Conservation (phyloP, 2,113 vertebrate genomes). For the Oreochromis niloticus region DNA sequence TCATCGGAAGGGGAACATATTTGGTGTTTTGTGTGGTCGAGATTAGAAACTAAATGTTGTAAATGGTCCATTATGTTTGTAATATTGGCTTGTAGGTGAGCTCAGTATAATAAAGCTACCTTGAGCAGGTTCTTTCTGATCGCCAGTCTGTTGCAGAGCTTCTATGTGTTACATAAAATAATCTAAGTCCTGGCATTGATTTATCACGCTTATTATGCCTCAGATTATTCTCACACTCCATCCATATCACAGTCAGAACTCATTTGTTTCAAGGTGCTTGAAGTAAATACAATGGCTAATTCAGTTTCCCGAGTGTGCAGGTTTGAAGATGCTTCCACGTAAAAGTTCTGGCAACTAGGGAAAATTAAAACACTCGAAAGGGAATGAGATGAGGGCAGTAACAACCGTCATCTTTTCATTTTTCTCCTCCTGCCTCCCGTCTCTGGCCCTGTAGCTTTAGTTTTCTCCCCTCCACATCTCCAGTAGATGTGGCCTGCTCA, state of each 20-base stretch:
- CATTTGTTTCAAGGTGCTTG: constrained; percentile 36
- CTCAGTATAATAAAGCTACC: background rate
- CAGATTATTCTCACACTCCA: constrained; percentile 41
- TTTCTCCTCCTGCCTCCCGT: background rate
- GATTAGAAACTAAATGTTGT: background rate
- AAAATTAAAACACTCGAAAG: constrained; percentile 26
- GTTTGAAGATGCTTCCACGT: constrained; percentile 8
- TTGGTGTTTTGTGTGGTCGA: background rate
- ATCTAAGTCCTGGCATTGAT: constrained; percentile 38
- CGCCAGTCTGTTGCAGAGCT: background rate
- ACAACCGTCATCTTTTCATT: background rate
- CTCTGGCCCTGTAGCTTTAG: background rate
- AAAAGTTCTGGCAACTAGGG: background rate
- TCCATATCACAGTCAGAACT: constrained; percentile 33
- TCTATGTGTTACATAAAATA: background rate
- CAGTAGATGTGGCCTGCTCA: background rate
- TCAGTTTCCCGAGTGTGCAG: background rate
- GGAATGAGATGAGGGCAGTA: background rate
- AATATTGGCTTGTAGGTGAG: background rate
- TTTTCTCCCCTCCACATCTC: constrained; percentile 8
- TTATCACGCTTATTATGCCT: constrained; percentile 32
- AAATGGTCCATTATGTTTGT: background rate
- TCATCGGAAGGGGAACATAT: background rate
- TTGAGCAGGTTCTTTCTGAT: background rate
- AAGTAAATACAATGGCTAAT: constrained; percentile 23